phyloP scores from a whole-genome alignment of 2,113 vertebrate species.

The Tursiops truncatus region DNA sequence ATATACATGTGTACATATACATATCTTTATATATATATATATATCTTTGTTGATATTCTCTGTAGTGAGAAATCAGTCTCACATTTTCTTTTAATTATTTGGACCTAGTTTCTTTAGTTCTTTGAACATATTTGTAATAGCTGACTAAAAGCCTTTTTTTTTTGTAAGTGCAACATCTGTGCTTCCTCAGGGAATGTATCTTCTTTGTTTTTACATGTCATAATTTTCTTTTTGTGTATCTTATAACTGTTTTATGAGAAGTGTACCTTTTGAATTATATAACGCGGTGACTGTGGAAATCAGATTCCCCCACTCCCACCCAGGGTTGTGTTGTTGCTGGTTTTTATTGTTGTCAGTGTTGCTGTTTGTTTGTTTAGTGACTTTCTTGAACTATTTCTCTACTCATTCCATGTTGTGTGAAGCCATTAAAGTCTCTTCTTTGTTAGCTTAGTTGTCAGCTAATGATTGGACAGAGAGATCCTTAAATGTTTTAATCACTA shows the following conservation, averaged over 20 bases:
- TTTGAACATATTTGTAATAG: too few relatives aligned
- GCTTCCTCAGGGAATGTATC: background rate
- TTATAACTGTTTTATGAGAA: background rate
- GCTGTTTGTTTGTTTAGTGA: background rate
- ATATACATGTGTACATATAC: too few relatives aligned
- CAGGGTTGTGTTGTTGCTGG: background rate
- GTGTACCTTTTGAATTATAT: background rate
- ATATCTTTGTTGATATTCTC: too few relatives aligned
- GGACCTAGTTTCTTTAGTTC: too few relatives aligned
- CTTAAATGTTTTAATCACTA: background rate
- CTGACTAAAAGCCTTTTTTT: too few relatives aligned
- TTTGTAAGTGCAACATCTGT: background rate
- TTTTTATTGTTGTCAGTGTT: background rate
- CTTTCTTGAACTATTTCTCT: background rate
- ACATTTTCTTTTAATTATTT: too few relatives aligned
- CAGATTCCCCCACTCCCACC: background rate
- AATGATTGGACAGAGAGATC: too few relatives aligned
- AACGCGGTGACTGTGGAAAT: background rate
- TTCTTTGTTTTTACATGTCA: background rate
- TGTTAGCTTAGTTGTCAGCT: too few relatives aligned
- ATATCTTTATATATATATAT: too few relatives aligned
- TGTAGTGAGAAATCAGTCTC: too few relatives aligned
- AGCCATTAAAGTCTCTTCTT: too few relatives aligned
- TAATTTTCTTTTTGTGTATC: background rate
- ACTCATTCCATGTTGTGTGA: background rate